These are phyloP conservation scores for Dugesia japonica DNA, from an alignment of 2,888 invertebrate species.

Conservation along the genomic window DNA sequence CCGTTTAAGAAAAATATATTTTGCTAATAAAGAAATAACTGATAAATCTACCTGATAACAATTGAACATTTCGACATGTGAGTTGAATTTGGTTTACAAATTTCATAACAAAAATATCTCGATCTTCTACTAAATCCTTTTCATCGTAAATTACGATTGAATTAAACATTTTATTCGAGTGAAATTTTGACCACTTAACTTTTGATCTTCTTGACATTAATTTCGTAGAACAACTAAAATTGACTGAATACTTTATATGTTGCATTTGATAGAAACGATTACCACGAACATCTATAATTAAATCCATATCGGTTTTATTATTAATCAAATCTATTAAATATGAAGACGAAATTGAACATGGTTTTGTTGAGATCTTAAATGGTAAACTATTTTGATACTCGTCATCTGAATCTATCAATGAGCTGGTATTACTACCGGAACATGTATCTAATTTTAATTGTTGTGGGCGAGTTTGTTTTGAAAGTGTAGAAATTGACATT, in stretches of 20 bases:
- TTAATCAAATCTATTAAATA: background rate
- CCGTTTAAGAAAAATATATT: too few species aligned
- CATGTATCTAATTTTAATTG: too few species aligned
- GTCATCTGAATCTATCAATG: too few species aligned
- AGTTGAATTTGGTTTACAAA: background rate
- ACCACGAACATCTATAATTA: background rate
- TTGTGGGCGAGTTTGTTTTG: too few species aligned
- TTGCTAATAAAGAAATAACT: too few species aligned
- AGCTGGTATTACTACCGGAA: too few species aligned
- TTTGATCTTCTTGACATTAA: background rate
- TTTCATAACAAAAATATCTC: background rate
- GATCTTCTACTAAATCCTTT: background rate
- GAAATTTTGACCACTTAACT: background rate
- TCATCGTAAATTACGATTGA: background rate
- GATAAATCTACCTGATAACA: background rate
- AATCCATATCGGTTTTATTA: background rate
- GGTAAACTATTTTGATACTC: too few species aligned
- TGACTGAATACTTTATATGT: background rate
- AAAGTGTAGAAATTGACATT: too few species aligned
- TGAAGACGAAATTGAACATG: too few species aligned
- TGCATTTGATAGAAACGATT: background rate
- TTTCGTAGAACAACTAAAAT: slow-evolving; percentile 3
- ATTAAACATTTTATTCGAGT: background rate
- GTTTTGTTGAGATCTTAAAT: too few species aligned
- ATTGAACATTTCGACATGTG: background rate